These are phyloP conservation scores for Alligator mississippiensis DNA, from an alignment of 2,113 vertebrate species.

Conservation along the genomic window DNA sequence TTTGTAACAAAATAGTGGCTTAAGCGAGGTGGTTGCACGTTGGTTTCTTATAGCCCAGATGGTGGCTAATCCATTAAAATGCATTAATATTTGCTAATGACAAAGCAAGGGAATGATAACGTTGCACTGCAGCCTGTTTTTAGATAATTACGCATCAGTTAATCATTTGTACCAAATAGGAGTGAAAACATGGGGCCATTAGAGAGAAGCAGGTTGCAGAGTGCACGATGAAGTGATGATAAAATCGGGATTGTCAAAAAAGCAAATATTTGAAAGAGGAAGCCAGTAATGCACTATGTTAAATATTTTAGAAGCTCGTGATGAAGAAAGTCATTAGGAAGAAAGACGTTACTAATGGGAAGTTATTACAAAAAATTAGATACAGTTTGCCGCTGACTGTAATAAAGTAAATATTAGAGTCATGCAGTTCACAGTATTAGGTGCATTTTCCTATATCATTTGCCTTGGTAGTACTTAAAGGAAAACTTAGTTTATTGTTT, in stretches of 20 bases:
- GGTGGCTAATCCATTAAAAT: background rate
- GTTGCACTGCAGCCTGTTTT: background rate
- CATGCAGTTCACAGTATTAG: background rate
- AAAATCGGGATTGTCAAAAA: background rate
- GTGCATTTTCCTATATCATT: background rate
- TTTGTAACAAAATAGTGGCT: background rate
- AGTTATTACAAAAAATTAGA: background rate
- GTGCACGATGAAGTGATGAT: accelerated
- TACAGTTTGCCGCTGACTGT: background rate
- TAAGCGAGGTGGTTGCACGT: background rate
- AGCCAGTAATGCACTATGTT: background rate
- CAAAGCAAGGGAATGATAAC: background rate
- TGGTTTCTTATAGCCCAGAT: background rate
- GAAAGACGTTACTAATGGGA: background rate
- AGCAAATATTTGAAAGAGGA: background rate
- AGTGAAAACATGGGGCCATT: background rate
- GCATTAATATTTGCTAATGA: background rate
- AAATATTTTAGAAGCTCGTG: background rate
- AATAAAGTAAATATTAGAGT: background rate
- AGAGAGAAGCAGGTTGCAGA: background rate
- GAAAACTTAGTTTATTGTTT: background rate
- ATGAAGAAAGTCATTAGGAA: background rate
- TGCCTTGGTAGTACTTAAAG: background rate
- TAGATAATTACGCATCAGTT: background rate
- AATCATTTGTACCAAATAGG: background rate